Base-by-base conservation (phyloP, 2,113 vertebrate genomes). In the Phalacrocorax pelagicus region DNA sequence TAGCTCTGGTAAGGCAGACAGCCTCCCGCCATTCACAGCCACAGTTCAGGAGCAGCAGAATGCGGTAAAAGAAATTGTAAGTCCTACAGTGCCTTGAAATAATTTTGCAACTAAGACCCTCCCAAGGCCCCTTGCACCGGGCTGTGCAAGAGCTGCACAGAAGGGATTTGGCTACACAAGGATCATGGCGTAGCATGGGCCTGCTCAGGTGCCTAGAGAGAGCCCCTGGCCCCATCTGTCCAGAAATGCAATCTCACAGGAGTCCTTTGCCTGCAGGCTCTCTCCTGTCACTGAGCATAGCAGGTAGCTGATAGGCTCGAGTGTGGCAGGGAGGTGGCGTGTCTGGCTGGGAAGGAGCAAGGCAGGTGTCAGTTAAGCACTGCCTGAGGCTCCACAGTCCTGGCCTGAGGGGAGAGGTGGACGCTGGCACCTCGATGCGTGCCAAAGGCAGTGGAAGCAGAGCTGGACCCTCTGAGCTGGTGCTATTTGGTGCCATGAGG, bases 31-130 rank as follows among this genome's bases (percentile, higher is more conserved):
- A 0, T 98, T 97, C 92, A 97, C 98, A 40, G 94, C 95, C 4
- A 46, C 97, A 0, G 98, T 98, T 71, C 98, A 98, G 90, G 98
- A 99, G 86, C 98, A 99, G 77, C 98, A 98, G 94, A 98, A 97
- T 15, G 94, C 96, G 0, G 96, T 99, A 62, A 99, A 98, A 87
- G 98, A 99, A 95, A 97, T 99, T 95, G 99, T 99, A 96, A 96
- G 98, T 97, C 69, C n/a, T 36, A 29, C 4, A 4, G 72, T 65
- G 54, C 58, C 66, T 88, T 66, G 69, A 51, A 81, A 52, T 32
- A 1, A 0, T 77, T 86, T 21, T 81, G 67, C 15, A 38, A 75
- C 55, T 12, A 4, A 82, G 34, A 22, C 16, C 11, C 17, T 27
- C 3, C 0, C 38, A 47, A 8, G 12, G 38, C 66, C n/a, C n/a